Conservation (phyloP, 2,113 vertebrate genomes). For the Fulica atra region DNA sequence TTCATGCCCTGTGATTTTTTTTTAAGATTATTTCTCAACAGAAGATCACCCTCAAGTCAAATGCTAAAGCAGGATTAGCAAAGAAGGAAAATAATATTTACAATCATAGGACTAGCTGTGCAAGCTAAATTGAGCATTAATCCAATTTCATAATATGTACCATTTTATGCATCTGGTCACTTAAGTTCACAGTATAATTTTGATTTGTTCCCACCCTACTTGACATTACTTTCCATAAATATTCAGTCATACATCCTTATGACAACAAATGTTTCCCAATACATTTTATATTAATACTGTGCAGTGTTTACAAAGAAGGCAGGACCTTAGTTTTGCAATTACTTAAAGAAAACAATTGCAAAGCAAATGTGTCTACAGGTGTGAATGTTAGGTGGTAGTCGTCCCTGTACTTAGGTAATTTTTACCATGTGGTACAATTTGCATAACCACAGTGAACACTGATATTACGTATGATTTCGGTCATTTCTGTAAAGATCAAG, state of each 20-base stretch:
- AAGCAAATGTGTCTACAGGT: not conserved
- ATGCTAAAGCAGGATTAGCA: not conserved
- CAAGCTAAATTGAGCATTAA: not conserved
- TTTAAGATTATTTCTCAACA: not conserved
- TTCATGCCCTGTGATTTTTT: not conserved
- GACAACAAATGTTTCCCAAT: not conserved
- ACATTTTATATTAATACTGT: not conserved
- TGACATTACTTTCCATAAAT: not conserved
- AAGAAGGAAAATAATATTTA: not conserved
- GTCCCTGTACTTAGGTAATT: not conserved
- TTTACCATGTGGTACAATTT: not conserved
- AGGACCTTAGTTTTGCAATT: not conserved
- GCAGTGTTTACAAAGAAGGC: not conserved
- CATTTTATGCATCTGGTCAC: not conserved
- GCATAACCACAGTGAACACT: not conserved
- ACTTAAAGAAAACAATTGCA: not conserved
- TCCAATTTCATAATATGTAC: not conserved
- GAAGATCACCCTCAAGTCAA: not conserved
- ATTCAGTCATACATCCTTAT: not conserved
- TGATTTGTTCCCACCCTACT: not conserved
- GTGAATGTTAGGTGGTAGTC: not conserved
- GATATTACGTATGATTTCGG: not conserved
- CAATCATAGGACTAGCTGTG: not conserved
- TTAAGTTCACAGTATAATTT: not conserved
- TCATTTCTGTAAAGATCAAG: not conserved